Conservation (phyloP, 2,113 vertebrate species). For the Phyllostomus discolor region DNA sequence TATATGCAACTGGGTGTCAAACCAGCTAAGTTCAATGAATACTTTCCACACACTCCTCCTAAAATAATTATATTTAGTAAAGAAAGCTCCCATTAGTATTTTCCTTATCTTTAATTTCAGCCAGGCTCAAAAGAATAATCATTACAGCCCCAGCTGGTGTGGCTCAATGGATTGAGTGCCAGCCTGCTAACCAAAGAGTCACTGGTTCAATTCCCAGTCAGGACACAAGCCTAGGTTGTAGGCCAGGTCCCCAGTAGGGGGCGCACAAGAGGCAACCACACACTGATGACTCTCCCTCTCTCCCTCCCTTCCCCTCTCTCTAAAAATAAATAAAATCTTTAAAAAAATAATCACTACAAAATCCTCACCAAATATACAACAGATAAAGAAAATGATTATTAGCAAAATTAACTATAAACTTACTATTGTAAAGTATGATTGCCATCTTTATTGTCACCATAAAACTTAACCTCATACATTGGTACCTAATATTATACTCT, state of each 20-base stretch:
- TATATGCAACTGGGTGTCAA: background rate
- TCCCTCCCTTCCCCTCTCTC: too few species aligned
- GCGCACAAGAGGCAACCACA: too few species aligned
- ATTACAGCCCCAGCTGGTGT: background rate
- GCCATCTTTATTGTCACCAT: slow-evolving; percentile 16
- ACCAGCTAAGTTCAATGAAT: background rate
- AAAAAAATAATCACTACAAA: slow-evolving; percentile 28
- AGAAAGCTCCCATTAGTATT: slow-evolving; percentile 22
- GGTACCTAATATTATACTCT: background rate
- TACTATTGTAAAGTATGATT: background rate
- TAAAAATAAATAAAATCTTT: too few species aligned
- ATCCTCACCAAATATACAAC: background rate
- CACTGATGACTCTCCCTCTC: too few species aligned
- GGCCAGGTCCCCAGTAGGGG: too few species aligned
- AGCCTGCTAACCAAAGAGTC: too few species aligned
- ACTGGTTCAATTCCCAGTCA: too few species aligned
- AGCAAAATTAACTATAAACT: slow-evolving; percentile 44
- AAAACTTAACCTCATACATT: slow-evolving; percentile 32
- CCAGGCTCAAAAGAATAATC: background rate
- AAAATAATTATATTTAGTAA: slow-evolving; percentile 39
- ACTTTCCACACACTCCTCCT: background rate
- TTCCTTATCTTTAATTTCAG: slow-evolving; percentile 37
- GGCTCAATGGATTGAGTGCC: too few species aligned
- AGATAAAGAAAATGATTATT: slow-evolving; percentile 12
- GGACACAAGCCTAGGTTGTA: too few species aligned